phyloP scores from a whole-genome alignment of 2,113 vertebrate species.

The Chaenocephalus aceratus region DNA sequence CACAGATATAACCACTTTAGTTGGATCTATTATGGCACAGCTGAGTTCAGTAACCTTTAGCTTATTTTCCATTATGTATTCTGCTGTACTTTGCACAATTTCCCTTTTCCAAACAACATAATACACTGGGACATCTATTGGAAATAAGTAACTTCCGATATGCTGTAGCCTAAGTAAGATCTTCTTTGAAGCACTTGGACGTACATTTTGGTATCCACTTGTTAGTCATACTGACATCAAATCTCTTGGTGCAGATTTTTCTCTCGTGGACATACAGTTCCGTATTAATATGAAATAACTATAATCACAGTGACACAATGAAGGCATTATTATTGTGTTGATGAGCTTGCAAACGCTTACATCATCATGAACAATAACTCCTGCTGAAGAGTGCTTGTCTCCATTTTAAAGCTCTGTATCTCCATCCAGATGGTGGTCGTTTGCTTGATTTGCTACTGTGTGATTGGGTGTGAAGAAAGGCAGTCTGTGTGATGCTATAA shows the following conservation, averaged over 20 bases:
- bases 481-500: too few relatives aligned
- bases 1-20: not conserved
- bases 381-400: too few relatives aligned
- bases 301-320: not conserved
- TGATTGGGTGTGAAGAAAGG: too few relatives aligned
- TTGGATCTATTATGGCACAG: not conserved
- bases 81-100: not conserved
- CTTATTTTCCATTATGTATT: not conserved
- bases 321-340: not conserved
- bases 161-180: not conserved
- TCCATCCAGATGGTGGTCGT: too few relatives aligned
- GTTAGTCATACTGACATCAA: too few relatives aligned
- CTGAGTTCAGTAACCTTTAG: slow-evolving; percentile 8
- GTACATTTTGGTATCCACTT: too few relatives aligned
- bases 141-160: not conserved
- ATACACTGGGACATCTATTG: not conserved
- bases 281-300: not conserved
- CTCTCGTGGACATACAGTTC: too few relatives aligned
- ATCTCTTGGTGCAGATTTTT: too few relatives aligned
- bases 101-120: not conserved
- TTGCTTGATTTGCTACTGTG: too few relatives aligned
- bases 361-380: too few relatives aligned
- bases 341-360: not conserved
- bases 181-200: not conserved
- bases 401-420: too few relatives aligned